phyloP scores from a whole-genome alignment of 2,797 vertebrate species.

The Xenentodon cancila region DNA sequence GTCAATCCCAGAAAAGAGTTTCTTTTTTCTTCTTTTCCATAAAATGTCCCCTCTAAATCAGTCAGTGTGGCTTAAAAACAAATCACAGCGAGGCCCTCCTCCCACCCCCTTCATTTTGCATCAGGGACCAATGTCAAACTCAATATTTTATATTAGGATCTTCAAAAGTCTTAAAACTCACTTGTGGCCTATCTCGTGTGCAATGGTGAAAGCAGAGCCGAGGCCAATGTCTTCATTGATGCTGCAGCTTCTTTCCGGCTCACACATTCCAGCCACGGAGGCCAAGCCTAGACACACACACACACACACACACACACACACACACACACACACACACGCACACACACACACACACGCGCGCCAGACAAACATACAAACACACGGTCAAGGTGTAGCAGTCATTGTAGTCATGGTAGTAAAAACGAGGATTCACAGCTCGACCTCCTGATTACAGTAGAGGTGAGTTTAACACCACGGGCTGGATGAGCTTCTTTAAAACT shows the following conservation, averaged over 20 bases:
- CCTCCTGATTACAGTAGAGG: constrained; percentile 85
- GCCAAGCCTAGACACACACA: constrained; percentile 94
- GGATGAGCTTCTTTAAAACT: constrained; percentile 82
- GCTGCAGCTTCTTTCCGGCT: constrained; percentile 98
- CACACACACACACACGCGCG: constrained; percentile 79
- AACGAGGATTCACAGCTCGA: constrained; percentile 86
- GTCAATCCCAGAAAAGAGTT: no score
- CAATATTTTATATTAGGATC: constrained; percentile 24
- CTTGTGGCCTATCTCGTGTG: constrained; percentile 99
- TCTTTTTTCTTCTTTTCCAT: no score
- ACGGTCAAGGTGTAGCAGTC: constrained; percentile 88
- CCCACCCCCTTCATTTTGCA: constrained; percentile 15
- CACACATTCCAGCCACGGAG: constrained; percentile 99
- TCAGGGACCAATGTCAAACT: constrained; percentile 19
- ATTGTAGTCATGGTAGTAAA: constrained; percentile 82
- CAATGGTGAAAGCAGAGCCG: constrained; percentile 98
- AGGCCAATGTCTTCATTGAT: constrained; percentile 99
- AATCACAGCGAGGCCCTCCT: not conserved
- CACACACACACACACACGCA: constrained; percentile 39
- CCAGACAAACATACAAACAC: constrained; percentile 14
- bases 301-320: constrained; percentile 42
- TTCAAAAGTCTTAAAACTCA: constrained; percentile 81
- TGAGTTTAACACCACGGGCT: constrained; percentile 87
- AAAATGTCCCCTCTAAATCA: no score
- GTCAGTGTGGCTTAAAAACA: not conserved